Evolutionary conservation across 53 echinoderm and acorn worm genomes (phyloP).

Genomic region (Echinarachnius parma): DNA sequence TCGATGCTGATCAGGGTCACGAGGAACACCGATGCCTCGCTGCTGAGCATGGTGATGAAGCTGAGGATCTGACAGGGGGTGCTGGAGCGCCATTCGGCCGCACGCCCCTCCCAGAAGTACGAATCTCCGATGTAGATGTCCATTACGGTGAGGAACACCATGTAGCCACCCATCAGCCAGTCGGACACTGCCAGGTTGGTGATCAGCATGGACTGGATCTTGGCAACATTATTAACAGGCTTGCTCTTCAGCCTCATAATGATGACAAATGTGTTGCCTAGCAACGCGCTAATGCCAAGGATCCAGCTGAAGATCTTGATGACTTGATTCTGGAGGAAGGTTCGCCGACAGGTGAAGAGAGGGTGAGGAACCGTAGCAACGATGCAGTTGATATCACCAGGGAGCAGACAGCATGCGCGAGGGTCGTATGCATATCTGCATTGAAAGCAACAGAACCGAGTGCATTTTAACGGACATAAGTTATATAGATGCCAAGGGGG

Average conservation of each 20-base stretch:
- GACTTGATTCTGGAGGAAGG: constrained; percentile 17
- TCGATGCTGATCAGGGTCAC: too few relatives aligned
- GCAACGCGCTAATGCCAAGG: constrained; percentile 40
- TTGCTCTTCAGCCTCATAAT: constrained; percentile 5
- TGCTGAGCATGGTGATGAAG: too few relatives aligned
- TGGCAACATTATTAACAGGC: neutral
- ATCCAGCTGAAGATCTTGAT: constrained; percentile 47
- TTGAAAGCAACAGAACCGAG: neutral
- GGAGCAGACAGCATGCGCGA: constrained; percentile 18
- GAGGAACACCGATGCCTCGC: too few relatives aligned
- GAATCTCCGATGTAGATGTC: constrained; percentile 32
- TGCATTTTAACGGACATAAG: too few relatives aligned
- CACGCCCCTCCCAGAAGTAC: constrained; percentile 38
- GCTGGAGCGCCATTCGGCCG: too few relatives aligned
- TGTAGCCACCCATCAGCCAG: constrained; percentile 48
- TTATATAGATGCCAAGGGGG: neutral
- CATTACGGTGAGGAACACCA: constrained; percentile 34
- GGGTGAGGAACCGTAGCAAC: constrained; percentile 6
- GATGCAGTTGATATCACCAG: neutral
- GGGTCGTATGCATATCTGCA: constrained; percentile 23
- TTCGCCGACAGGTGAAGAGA: constrained; percentile 17
- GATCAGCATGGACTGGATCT: constrained; percentile 39
- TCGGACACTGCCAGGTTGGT: constrained; percentile 51
- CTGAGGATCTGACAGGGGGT: too few relatives aligned
- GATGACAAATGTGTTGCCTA: constrained; percentile 45